Evolutionary conservation across 2,113 vertebrate genomes (phyloP), one percentile per base, ranked within the genome.

Genomic region (Eulemur macaco): DNA sequence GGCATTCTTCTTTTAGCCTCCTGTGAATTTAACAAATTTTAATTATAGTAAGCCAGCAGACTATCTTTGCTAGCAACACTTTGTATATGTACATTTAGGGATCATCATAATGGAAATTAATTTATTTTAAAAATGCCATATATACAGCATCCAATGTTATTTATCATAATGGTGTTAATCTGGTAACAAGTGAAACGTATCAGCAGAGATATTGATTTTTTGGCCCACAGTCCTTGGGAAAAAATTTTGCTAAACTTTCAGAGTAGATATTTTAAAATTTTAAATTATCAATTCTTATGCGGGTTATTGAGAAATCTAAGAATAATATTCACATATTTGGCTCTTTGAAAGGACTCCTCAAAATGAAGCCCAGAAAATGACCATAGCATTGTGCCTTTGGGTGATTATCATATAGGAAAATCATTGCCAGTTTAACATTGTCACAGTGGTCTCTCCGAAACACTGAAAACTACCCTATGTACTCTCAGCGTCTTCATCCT

Each of bases 11-110:
- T 54, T 81, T 73, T 7, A 81, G 39, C 17, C 8, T 1, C 56
- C 25, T 81, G 80, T 81, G 17, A 78, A 63, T 54, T 87, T 90
- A 96, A 20, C 74, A n/a, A 73, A 66, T 64, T 92, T 86, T 89
- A 85, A 64, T 66, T 86, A 50, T 90, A 95, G 18, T 86, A 69
- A 71, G 20, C 29, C 14, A 17, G 69, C 14, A 47, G 23, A 76
- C 6, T 45, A 17, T 29, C 42, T 64, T 83, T 84, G 25, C 13
- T 34, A 29, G 31, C 0, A 52, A 69, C 50, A 71, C 58, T 95
- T 50, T 54, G 42, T 45, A 85, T 60, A 92, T 94, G 37, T 27
- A 25, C 87, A 64, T 81, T 87, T 73, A 66, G 31, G 88, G 20
- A 89, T 11, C 37, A 96, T 68, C 15, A 56, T 54, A 66, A 87